phyloP scores from a whole-genome alignment of 2,888 invertebrate genomes.

The Plebejus argus region DNA sequence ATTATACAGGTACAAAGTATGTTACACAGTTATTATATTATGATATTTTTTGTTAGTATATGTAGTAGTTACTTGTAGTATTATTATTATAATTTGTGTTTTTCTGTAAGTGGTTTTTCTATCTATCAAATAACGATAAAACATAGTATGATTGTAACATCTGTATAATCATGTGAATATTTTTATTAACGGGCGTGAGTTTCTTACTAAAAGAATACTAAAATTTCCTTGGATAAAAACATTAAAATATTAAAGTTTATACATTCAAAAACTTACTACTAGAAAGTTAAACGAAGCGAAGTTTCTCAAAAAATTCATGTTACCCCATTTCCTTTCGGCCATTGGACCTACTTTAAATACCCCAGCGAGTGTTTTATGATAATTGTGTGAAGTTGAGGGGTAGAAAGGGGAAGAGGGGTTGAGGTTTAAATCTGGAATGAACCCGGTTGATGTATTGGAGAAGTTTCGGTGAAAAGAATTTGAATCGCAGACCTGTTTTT shows the following conservation, averaged over 20 bases:
- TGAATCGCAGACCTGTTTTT: not conserved
- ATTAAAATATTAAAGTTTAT: not conserved
- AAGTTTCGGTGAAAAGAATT: slow-evolving; percentile 16
- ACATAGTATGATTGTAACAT: too few species aligned
- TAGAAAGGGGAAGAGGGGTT: not conserved
- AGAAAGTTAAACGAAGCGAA: not conserved
- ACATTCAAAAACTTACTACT: not conserved
- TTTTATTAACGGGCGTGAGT: too few species aligned
- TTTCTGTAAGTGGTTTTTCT: too few species aligned
- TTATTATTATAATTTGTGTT: too few species aligned
- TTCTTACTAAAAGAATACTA: not conserved
- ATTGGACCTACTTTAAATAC: slow-evolving; percentile 12
- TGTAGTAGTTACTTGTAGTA: too few species aligned
- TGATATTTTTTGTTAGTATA: too few species aligned
- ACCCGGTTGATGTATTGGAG: slow-evolving; percentile 16
- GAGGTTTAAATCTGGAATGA: slow-evolving; percentile 1
- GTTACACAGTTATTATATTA: too few species aligned
- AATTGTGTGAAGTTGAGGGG: slow-evolving; percentile 18
- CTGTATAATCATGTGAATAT: too few species aligned
- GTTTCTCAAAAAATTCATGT: not conserved
- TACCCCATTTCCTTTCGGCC: not conserved
- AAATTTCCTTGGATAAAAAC: not conserved
- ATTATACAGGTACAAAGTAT: too few species aligned
- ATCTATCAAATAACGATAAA: too few species aligned
- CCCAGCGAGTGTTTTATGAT: slow-evolving; percentile 23